A percentile compares a stretch with the other conserved stretches of the same genome.
Evolutionary conservation across 2,797 vertebrate species (phyloP).

Genomic region (Lacerta agilis): DNA sequence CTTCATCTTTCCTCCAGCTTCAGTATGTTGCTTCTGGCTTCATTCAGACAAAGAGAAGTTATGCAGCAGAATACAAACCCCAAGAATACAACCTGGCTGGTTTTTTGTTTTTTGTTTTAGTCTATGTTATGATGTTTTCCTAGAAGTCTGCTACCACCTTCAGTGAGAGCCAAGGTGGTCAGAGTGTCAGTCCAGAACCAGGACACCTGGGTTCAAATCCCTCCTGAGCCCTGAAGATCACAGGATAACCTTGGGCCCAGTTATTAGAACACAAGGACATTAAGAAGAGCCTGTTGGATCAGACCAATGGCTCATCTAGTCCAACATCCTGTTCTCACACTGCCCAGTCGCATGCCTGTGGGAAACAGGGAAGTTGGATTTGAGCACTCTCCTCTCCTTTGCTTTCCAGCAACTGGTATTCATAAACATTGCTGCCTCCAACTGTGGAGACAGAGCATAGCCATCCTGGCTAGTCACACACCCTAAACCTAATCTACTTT

Average conservation of each 20-base stretch:
- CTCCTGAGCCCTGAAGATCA: not conserved
- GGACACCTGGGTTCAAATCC: not conserved
- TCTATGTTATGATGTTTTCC: not conserved
- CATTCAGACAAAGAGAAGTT: not conserved
- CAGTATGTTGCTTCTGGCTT: not conserved
- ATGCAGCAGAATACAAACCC: not conserved
- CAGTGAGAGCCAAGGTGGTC: not conserved
- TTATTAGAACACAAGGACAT: too few relatives aligned
- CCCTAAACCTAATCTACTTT: not conserved
- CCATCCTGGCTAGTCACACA: too few relatives aligned
- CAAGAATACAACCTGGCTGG: not conserved
- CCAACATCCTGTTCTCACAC: too few relatives aligned
- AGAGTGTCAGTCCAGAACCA: not conserved
- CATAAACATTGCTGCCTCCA: too few relatives aligned
- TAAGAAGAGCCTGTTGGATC: too few relatives aligned
- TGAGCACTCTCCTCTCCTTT: too few relatives aligned
- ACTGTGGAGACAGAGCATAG: too few relatives aligned
- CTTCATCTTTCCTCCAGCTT: not conserved
- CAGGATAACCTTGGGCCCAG: too few relatives aligned
- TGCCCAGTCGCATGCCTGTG: too few relatives aligned
- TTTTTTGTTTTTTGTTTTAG: constrained; percentile 4
- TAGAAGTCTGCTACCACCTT: not conserved
- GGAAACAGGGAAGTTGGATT: too few relatives aligned
- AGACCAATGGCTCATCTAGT: too few relatives aligned
- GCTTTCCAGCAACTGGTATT: too few relatives aligned